Conservation (phyloP, 2,797 vertebrate genomes). For the Betta splendens region DNA sequence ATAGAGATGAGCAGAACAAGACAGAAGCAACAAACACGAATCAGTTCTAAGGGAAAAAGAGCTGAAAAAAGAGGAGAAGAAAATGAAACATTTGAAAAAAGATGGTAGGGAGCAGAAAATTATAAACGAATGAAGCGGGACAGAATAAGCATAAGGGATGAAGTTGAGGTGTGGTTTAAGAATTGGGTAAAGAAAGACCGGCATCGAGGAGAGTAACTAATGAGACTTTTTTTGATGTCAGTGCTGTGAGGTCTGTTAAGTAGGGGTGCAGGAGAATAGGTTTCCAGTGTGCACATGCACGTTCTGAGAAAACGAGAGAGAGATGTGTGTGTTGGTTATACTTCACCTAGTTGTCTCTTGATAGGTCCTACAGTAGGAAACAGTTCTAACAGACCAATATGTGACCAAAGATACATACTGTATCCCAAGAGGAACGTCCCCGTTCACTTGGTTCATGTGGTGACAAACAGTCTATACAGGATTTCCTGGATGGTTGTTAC, state of each 20-base stretch:
- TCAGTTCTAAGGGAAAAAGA: constrained; percentile 1
- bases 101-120: constrained; percentile 39
- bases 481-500: constrained; percentile 82
- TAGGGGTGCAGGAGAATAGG: constrained; percentile 77
- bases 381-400: constrained; percentile 80
- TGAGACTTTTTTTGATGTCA: constrained; percentile 96
- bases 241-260: constrained; percentile 83
- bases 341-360: constrained; percentile 32
- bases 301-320: constrained; percentile 70
- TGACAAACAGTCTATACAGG: constrained; percentile 81
- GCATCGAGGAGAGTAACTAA: constrained; percentile 81
- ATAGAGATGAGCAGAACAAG: constrained; percentile 3
- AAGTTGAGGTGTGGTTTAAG: neutral
- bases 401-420: constrained; percentile 47
- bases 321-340: constrained; percentile 24
- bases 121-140: constrained; percentile 44
- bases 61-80: constrained; percentile 5
- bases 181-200: constrained; percentile 2
- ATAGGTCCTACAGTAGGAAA: constrained; percentile 79
- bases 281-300: constrained; percentile 87
- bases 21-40: neutral
- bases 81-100: constrained; percentile 42
- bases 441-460: constrained; percentile 54
- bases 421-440: constrained; percentile 37
- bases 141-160: neutral